These are phyloP conservation scores for Megalopta genalis DNA, from an alignment of 1,140 invertebrate species.

Conservation along the genomic window DNA sequence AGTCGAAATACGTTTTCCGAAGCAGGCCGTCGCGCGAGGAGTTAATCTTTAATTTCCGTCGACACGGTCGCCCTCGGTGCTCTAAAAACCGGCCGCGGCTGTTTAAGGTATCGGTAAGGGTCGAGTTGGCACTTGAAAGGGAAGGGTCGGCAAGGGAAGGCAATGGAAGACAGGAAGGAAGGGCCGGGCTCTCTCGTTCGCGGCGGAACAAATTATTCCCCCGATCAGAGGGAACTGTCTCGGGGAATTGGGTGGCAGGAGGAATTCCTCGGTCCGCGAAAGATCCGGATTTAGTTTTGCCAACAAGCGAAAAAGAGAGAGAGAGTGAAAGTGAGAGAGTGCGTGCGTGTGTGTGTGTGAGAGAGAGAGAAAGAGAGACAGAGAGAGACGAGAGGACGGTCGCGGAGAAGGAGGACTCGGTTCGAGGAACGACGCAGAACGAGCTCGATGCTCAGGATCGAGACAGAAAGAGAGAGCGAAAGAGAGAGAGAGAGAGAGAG, in stretches of 20 bases:
- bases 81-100: too few relatives aligned
- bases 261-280: constrained; percentile 47
- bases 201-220: constrained; percentile 9
- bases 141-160: too few relatives aligned
- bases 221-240: constrained; percentile 21
- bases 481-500: neutral
- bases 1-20: too few relatives aligned
- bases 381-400: neutral
- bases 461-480: neutral
- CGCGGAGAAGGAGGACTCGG: constrained; percentile 10
- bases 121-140: neutral
- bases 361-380: neutral
- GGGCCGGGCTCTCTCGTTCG: neutral
- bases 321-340: neutral
- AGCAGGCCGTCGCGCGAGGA: too few relatives aligned
- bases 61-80: too few relatives aligned
- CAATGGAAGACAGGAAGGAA: neutral
- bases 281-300: constrained; percentile 59
- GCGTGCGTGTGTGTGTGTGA: neutral
- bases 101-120: neutral
- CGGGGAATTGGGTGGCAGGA: constrained; percentile 41
- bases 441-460: neutral
- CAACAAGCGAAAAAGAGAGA: too few relatives aligned
- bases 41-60: too few relatives aligned
- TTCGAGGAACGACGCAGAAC: constrained; percentile 10